Conservation (phyloP, 2,797 vertebrate genomes). For the Leuciscus waleckii region DNA sequence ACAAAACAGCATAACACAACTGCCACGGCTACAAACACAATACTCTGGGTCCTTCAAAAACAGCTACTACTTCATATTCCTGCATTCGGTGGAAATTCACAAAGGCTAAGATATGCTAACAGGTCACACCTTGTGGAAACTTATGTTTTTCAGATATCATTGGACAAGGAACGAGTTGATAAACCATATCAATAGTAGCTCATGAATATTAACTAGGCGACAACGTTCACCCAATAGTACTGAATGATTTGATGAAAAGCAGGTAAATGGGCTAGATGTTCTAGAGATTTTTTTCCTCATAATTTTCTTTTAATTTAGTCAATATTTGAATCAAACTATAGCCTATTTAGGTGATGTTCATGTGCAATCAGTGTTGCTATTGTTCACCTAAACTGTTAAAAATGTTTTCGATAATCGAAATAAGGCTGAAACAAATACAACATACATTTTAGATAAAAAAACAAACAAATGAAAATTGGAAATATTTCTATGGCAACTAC, state of each 20-base stretch:
- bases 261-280: neutral
- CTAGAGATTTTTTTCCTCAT: neutral
- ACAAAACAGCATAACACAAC: conserved; percentile 18
- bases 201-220: neutral
- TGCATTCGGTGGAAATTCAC: neutral
- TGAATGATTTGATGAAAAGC: neutral
- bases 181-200: neutral
- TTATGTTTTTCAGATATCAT: neutral
- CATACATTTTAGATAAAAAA: neutral
- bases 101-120: neutral
- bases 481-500: neutral
- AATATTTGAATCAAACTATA: neutral
- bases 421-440: neutral
- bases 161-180: neutral
- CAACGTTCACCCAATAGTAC: neutral
- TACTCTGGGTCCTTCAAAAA: neutral
- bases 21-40: conserved; percentile 16
- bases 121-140: neutral
- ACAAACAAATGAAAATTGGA: too few relatives aligned
- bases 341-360: neutral
- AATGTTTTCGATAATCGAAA: neutral
- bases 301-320: neutral
- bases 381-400: neutral
- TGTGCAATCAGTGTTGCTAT: neutral
- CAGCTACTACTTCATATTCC: conserved; percentile 13